phyloP scores from a whole-genome alignment of 2,888 invertebrate species.

The Ommatoiulus sabulosus region DNA sequence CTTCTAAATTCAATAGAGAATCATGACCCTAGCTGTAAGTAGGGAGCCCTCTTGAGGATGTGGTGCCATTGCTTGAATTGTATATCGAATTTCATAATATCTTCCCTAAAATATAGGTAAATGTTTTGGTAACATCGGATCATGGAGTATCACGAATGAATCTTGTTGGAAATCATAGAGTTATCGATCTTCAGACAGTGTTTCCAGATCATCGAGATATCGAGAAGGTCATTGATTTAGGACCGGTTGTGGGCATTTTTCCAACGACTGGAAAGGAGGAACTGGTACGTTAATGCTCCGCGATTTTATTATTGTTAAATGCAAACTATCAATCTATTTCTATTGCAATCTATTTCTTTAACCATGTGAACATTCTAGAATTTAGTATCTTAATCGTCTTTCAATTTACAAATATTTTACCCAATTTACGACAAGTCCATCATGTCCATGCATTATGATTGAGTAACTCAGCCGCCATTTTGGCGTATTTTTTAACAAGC shows the following conservation, averaged over 20 bases:
- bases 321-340: too few species aligned
- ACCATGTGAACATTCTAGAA: too few species aligned
- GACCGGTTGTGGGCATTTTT: conserved; percentile 57
- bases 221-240: conserved; percentile 58
- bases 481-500: too few species aligned
- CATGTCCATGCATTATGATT: too few species aligned
- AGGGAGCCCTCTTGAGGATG: too few species aligned
- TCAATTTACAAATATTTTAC: too few species aligned
- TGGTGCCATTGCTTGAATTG: background rate
- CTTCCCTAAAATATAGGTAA: conserved; percentile 54
- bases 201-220: conserved; percentile 57
- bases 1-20: background rate
- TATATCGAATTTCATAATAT: background rate
- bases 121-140: conserved; percentile 57
- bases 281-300: background rate
- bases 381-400: too few species aligned
- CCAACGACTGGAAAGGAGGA: conserved; percentile 55
- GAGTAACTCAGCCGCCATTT: too few species aligned
- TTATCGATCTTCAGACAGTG: conserved; percentile 55
- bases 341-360: too few species aligned
- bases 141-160: conserved; percentile 57
- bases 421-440: too few species aligned
- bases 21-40: background rate
- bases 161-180: conserved; percentile 51
- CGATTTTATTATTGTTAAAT: background rate